Evolutionary conservation across 2,113 vertebrate species (phyloP).

Genomic region (Salminus brasiliensis): DNA sequence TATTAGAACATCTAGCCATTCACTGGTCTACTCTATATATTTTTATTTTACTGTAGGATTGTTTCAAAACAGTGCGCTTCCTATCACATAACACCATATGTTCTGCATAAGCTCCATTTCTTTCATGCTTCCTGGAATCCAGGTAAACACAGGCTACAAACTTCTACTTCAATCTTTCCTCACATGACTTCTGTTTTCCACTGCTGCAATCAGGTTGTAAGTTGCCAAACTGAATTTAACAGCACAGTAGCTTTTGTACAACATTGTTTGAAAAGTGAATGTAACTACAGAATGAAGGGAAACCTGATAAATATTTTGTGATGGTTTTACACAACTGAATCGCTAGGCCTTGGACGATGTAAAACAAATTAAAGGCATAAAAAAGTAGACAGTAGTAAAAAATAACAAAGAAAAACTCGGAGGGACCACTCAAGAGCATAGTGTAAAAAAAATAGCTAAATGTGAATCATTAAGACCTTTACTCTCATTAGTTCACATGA

Average conservation of each 20-base stretch:
- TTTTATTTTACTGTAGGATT: not conserved
- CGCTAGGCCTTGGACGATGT: not conserved
- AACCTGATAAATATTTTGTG: not conserved
- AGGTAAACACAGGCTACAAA: not conserved
- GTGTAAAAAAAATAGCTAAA: not conserved
- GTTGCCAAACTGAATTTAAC: not conserved
- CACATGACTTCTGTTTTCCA: not conserved
- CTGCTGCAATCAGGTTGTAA: not conserved
- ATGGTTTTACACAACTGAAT: not conserved
- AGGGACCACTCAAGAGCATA: no score
- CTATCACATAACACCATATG: not conserved
- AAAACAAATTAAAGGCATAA: no score
- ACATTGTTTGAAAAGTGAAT: not conserved
- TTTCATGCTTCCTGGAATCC: slow-evolving; percentile 7
- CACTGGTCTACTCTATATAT: not conserved
- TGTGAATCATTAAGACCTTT: slow-evolving; percentile 52
- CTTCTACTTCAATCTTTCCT: not conserved
- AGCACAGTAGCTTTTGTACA: no score
- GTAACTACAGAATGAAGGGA: not conserved
- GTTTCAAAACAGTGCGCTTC: not conserved
- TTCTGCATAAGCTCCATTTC: not conserved
- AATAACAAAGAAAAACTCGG: not conserved
- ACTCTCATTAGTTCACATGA: slow-evolving; percentile 66
- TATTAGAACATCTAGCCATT: not conserved
- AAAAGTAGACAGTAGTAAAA: no score